Base-by-base conservation (phyloP, 2,113 vertebrate genomes). In the Leucoraja erinaceus region DNA sequence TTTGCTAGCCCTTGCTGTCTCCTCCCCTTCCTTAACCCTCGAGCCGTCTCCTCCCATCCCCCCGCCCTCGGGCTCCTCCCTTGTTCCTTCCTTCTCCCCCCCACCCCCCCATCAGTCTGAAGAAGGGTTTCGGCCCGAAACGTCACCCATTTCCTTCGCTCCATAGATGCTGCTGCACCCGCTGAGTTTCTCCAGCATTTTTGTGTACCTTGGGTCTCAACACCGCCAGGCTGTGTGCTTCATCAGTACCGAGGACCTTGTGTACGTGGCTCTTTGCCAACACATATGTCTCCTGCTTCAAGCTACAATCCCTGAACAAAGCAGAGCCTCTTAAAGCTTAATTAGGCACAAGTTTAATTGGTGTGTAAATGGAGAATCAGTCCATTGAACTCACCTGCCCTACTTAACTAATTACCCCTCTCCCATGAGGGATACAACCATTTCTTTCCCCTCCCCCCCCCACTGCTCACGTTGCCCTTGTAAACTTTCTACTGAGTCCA, bases 331-430 rank as follows among this genome's bases (percentile, higher is more conserved):
- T 63, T 63, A 88, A 31, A 31, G 56, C n/a, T 88, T 66, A 88
- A 88, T 88, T 88, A 88, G 63, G 63, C 28, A n/a, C 59, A 16
- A 88, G 83, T 66, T 88, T 88, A 88, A 88, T 88, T 88, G 83
- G 61, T 63, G 56, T 88, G 59, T 88, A 88, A 88, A 88, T 88
- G 12, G 31, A 31, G 28, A 31, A 88, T 88, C 59, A 66, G 59
- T 33, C 83, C 83, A 88, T 88, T 63, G 63, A 88, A 59, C 83
- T 63, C 83, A 88, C 83, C 59, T 88, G 83, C 59, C 31, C 59
- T n/a, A 88, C 59, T 86, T 63, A 88, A 47, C 83, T 88, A 88
- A 88, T 88, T 63, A 31, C 28, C 16, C 1, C 28, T 88, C 83
- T 88, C 28, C 59, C 83, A 56, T 8, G 83, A 31, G 59, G 0